Conservation (phyloP, 2,113 vertebrate species). For the Alethe castanea region DNA sequence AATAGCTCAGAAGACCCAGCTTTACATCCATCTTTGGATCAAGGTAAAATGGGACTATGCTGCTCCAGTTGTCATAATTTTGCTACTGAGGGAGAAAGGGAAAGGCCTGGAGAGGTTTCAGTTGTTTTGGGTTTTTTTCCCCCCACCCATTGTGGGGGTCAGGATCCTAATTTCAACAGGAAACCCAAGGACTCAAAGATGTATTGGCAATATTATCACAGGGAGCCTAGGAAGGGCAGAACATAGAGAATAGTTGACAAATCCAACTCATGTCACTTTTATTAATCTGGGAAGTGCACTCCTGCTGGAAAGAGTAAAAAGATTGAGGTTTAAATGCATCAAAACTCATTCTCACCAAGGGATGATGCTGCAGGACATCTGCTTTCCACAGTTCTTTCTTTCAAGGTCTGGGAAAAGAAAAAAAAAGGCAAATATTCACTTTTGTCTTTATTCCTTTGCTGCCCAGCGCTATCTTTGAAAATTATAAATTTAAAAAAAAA, state of each 20-base stretch:
- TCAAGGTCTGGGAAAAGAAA: neutral
- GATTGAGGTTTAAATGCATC: neutral
- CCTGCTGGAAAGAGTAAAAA: neutral
- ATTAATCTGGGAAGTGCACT: neutral
- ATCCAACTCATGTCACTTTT: neutral
- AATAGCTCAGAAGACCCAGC: neutral
- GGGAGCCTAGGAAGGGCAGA: neutral
- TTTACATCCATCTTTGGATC: neutral
- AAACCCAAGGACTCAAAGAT: neutral
- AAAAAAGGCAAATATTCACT: neutral
- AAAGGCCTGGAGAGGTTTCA: neutral
- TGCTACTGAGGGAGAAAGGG: neutral
- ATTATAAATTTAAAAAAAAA: neutral
- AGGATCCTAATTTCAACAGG: neutral
- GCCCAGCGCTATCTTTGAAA: neutral
- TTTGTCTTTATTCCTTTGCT: neutral
- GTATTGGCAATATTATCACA: neutral
- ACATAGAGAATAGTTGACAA: neutral
- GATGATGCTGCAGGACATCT: neutral
- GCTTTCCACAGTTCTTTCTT: neutral
- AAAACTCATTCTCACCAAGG: neutral
- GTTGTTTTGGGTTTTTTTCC: accelerated
- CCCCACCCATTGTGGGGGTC: neutral
- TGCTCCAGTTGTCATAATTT: neutral
- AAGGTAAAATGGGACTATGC: neutral